Base-by-base conservation (phyloP, 2,113 vertebrate species). In the Seriola aureovittata region DNA sequence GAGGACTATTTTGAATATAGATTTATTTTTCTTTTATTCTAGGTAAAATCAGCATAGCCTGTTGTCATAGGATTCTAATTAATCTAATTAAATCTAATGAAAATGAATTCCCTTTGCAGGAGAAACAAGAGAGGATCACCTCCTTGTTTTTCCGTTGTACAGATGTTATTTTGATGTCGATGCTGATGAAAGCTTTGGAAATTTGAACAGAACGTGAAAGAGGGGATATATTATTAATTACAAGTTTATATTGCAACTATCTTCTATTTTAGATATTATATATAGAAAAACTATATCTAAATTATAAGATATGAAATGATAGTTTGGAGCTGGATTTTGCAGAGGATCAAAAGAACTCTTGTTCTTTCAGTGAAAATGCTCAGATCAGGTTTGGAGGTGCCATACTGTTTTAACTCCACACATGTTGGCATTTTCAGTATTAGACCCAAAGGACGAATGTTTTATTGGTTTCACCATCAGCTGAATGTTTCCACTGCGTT, bases 1-100 rank as follows among this genome's bases (percentile, higher is more conserved):
- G 85, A 93, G 71, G 78, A 91, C 90, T 93, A 92, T 93, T 94
- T 91, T 92, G 77, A 93, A 93, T 89, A 94, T 88, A 89, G 64
- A 93, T 80, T 82, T 91, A 89, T 87, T 94, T 87, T 90, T 74
- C 46, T 67, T 88, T 90, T 60, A 74, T 85, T 80, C 38, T 81
- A 86, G 66, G 62, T 82, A 19, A 89, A 78, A 58, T 85, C 73
- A 69, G 59, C 58, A 55, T 80, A 80, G 71, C 58, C 77, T 85
- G 68, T n/a, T 85, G 65, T 71, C n/a, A 36, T 78, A 83, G 50
- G 25, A 80, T 4, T 78, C 65, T 16, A 65, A 75, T 70, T 64
- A 54, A 75, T 32, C 16, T 9, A 16, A 38, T 62, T 60, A 6
- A 70, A 67, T 38, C 5, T 7, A 50, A 66, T 69, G 63, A 17